These are phyloP conservation scores for Nixonia krombeini DNA, from an alignment of 1,140 invertebrate genomes.

Conservation along the genomic window DNA sequence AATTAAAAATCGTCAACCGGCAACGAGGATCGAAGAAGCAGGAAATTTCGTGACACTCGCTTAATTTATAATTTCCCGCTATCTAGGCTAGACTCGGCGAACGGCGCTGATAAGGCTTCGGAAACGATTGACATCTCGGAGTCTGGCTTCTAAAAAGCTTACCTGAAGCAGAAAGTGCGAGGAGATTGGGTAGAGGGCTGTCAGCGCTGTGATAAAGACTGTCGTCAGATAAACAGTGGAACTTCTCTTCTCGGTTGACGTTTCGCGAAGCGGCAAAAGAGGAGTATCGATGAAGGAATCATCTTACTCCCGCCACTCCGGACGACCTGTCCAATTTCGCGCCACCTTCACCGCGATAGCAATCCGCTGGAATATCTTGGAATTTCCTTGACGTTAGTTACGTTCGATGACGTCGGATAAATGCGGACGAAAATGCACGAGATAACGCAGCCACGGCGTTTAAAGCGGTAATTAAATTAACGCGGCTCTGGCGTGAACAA, in stretches of 20 bases:
- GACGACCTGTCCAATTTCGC: slow-evolving; percentile 33
- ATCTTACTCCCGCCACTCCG: slow-evolving; percentile 2
- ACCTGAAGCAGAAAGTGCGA: slow-evolving; percentile 54
- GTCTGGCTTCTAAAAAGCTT: slow-evolving; percentile 35
- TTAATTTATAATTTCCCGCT: slow-evolving; percentile 62
- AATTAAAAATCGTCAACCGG: slow-evolving; percentile 24
- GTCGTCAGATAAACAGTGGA: slow-evolving; percentile 33
- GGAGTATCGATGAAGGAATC: slow-evolving; percentile 28
- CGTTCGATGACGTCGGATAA: slow-evolving; percentile 13
- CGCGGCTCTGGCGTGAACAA: too few species aligned
- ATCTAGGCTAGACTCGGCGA: slow-evolving; percentile 35
- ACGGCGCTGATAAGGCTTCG: slow-evolving; percentile 43
- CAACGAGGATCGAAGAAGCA: slow-evolving; percentile 9
- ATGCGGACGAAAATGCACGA: slow-evolving; percentile 3
- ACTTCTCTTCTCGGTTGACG: slow-evolving; percentile 35
- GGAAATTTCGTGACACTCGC: slow-evolving; percentile 18
- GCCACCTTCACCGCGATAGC: slow-evolving; percentile 16
- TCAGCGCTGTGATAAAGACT: slow-evolving; percentile 24
- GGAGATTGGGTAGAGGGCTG: slow-evolving; percentile 36
- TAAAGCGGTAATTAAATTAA: too few species aligned
- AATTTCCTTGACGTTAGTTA: slow-evolving; percentile 3
- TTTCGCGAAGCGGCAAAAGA: background rate
- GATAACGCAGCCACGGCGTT: too few species aligned
- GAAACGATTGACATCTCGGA: slow-evolving; percentile 18
- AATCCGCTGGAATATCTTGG: slow-evolving; percentile 18